Percentiles rank a stretch among this genome's conserved stretches.
Conservation (phyloP, 1,140 invertebrate species). For the Heliothis subflexa region DNA sequence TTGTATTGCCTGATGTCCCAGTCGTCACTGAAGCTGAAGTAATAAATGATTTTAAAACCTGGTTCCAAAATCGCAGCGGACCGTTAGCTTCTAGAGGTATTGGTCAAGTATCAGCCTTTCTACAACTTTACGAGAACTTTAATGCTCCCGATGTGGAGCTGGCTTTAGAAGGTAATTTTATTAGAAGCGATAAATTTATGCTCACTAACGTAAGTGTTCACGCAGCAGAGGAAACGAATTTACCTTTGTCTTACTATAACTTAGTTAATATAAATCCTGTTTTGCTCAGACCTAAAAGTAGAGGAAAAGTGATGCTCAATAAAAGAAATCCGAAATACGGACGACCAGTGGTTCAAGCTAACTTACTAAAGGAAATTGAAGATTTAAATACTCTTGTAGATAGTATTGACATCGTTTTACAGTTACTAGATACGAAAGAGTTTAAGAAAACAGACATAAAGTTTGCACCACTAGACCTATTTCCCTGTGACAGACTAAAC, state of each 20-base stretch:
- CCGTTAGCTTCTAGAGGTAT: constrained; percentile 78
- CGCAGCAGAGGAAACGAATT: constrained; percentile 73
- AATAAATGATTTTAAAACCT: constrained; percentile 82
- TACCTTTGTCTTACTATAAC: constrained; percentile 80
- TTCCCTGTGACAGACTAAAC: constrained; percentile 78
- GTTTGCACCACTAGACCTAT: constrained; percentile 78
- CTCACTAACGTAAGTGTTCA: constrained; percentile 78
- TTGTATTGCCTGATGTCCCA: constrained; percentile 68
- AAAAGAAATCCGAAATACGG: constrained; percentile 93
- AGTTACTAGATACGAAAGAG: constrained; percentile 79
- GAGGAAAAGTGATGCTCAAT: constrained; percentile 92
- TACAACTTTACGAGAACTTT: constrained; percentile 78
- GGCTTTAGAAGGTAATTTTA: constrained; percentile 77
- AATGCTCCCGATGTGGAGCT: constrained; percentile 80
- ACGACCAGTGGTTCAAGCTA: constrained; percentile 96
- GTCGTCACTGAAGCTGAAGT: constrained; percentile 68
- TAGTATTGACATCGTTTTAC: constrained; percentile 91
- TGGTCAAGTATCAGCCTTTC: constrained; percentile 77
- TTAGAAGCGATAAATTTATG: constrained; percentile 82
- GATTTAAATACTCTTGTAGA: constrained; percentile 93
- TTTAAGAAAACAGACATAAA: constrained; percentile 79
- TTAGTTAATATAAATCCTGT: constrained; percentile 90
- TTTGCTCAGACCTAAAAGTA: constrained; percentile 92
- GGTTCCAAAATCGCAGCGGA: constrained; percentile 78
- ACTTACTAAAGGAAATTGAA: constrained; percentile 93